These are phyloP conservation scores for Petrolisthes cinctipes DNA, from an alignment of 2,888 invertebrate species.

Conservation along the genomic window DNA sequence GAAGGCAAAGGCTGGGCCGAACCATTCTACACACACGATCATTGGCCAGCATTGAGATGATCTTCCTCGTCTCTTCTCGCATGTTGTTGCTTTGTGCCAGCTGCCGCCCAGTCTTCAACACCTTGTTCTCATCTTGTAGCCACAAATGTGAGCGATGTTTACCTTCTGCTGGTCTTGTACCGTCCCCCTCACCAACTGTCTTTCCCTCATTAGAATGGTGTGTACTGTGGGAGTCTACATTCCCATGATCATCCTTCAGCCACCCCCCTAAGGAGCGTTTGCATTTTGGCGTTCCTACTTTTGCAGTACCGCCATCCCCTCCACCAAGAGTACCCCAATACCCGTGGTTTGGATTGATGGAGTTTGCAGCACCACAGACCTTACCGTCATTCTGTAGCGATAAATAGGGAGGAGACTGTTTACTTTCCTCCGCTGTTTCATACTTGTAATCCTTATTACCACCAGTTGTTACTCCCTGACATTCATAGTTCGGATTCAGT, in stretches of 20 bases:
- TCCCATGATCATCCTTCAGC: neutral
- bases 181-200: neutral
- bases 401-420: too few relatives aligned
- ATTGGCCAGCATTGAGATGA: slow-evolving; percentile 45
- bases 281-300: too few relatives aligned
- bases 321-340: neutral
- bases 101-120: neutral
- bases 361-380: too few relatives aligned
- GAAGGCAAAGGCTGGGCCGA: slow-evolving; percentile 38
- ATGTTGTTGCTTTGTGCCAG: neutral
- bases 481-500: too few relatives aligned
- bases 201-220: neutral
- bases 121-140: slow-evolving; percentile 2
- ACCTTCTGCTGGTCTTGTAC: neutral
- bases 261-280: neutral
- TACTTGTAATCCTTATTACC: too few relatives aligned
- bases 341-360: neutral
- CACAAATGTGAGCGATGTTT: neutral
- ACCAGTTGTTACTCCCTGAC: too few relatives aligned
- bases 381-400: too few relatives aligned
- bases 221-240: neutral
- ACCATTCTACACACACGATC: slow-evolving; percentile 38
- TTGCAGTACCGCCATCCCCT: neutral
- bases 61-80: slow-evolving; percentile 45
- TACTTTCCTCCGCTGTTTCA: too few relatives aligned